Base-by-base conservation (phyloP, 2,113 vertebrate species). In the Tragelaphus buxtoni region DNA sequence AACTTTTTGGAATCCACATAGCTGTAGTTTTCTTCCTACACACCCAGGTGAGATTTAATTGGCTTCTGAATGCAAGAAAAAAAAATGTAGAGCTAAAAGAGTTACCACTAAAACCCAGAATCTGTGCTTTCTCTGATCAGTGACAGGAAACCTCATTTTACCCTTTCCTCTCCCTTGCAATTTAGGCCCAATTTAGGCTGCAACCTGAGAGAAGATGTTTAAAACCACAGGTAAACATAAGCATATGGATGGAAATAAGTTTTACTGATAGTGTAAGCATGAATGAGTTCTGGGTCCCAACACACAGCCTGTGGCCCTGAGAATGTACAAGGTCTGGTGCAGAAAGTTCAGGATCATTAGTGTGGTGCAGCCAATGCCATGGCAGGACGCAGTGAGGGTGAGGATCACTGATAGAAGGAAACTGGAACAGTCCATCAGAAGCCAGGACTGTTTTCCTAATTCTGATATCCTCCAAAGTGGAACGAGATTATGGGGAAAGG, bases 111-210 rank as follows among this genome's bases (percentile, higher is more conserved):
- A 93, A 96, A 97, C 16, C 13, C 17, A 84, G 56, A 94, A 60
- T 30, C 69, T 77, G 8, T 87, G 35, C 60, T 82, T 88, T 95
- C 61, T 94, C 61, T 72, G 45, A 95, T 88, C 16, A 74, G 30
- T 60, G 32, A 95, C 94, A 94, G 47, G 47, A 97, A 96, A 90
- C 13, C 16, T 90, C 55, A 69, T 91, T 88, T 91, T 47, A 91
- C 72, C 32, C 35, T 35, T 35, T 65, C 5, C 13, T 14, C 8
- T 14, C 47, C 5, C 39, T 55, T 74, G 51, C 51, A 88, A 80
- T 56, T 72, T 45, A 72, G 72, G 56, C 86, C 61, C 39, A 84
- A 86, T 79, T 94, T 53, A 84, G 76, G 26, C 51, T 95, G 63
- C 22, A 90, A 65, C 45, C 76, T 32, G 7, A 94, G 47, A 55